These are phyloP conservation scores for Aphyosemion australe DNA, from an alignment of 2,113 vertebrate genomes.

Conservation along the genomic window DNA sequence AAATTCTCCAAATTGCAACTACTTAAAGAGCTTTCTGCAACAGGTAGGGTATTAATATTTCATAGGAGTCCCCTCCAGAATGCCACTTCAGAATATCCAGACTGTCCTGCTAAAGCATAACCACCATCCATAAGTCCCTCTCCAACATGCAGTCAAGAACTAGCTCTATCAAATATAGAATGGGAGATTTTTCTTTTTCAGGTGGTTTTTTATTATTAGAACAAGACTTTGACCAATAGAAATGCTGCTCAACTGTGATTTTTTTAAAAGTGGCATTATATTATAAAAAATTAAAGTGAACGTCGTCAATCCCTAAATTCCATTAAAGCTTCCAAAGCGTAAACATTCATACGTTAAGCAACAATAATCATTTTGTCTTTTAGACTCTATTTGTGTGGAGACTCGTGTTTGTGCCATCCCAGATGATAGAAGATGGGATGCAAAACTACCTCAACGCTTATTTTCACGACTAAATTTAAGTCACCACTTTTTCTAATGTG, in stretches of 20 bases:
- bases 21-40: too few species aligned
- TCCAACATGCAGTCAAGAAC: neutral
- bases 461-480: neutral
- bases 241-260: slow-evolving; percentile 23
- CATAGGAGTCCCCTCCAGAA: too few species aligned
- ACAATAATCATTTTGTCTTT: neutral
- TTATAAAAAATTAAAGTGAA: slow-evolving; percentile 15
- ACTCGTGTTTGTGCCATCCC: neutral
- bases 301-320: slow-evolving; percentile 22
- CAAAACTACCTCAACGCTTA: neutral
- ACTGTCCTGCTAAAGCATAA: neutral
- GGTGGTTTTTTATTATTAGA: neutral
- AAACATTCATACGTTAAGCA: slow-evolving; percentile 9
- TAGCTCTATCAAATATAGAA: slow-evolving; percentile 6
- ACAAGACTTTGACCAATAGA: neutral
- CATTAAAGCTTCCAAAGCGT: slow-evolving; percentile 5
- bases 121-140: neutral
- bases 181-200: neutral
- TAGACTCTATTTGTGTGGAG: neutral
- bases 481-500: neutral
- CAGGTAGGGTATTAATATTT: too few species aligned
- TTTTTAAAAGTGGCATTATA: neutral
- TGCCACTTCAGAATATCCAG: too few species aligned
- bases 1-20: too few species aligned
- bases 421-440: neutral